Conservation (phyloP, 2,797 vertebrate genomes). For the Trematomus bernacchii region DNA sequence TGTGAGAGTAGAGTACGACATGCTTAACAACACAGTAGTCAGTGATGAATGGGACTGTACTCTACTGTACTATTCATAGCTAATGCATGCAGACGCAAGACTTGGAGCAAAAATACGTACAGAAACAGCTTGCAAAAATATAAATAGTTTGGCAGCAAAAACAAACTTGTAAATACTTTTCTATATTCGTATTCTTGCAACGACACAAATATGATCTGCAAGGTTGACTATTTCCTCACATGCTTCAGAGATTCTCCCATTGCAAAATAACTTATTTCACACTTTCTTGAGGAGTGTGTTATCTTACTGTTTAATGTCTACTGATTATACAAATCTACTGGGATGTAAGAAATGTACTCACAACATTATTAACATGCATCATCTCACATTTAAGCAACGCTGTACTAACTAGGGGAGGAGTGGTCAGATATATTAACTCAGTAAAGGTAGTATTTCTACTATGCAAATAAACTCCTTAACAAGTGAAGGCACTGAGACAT, state of each 20-base stretch:
- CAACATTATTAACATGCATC: not conserved
- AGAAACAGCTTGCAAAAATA: conserved; percentile 48
- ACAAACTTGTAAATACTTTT: conserved; percentile 34
- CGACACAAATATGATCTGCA: conserved; percentile 24
- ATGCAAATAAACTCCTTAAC: not conserved
- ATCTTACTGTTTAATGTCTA: not conserved
- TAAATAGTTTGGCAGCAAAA: conserved; percentile 47
- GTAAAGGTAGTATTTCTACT: not conserved
- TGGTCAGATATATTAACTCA: not conserved
- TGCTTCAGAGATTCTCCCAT: no score
- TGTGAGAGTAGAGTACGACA: conserved; percentile 42
- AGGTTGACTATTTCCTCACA: not conserved
- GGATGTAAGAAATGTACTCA: no score
- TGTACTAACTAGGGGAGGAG: not conserved
- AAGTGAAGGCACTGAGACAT: not conserved
- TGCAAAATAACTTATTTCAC: no score
- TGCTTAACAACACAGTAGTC: conserved; percentile 36
- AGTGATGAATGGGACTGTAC: conserved; percentile 58
- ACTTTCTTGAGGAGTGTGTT: not conserved
- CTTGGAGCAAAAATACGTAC: conserved; percentile 28
- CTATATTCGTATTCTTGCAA: conserved; percentile 22
- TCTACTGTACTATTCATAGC: conserved; percentile 37
- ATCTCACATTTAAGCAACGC: not conserved
- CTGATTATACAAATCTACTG: no score
- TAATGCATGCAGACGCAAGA: conserved; percentile 38